A percentile compares a stretch with the other conserved stretches of the same genome.
Evolutionary conservation across 2,888 invertebrate genomes (phyloP).

Genomic region (Scrobipalpa costella): DNA sequence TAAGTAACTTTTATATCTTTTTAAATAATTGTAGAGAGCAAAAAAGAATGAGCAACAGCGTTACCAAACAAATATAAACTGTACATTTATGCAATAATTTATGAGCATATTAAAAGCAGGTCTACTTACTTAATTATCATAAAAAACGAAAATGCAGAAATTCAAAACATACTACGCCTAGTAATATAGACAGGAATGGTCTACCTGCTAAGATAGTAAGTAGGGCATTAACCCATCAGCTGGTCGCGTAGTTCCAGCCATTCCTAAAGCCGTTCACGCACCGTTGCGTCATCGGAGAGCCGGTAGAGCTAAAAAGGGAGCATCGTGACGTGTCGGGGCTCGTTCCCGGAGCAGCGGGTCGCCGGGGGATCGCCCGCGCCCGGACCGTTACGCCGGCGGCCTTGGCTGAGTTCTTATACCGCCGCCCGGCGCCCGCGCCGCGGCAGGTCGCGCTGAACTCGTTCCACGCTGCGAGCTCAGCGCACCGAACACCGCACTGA

Average conservation of each 20-base stretch:
- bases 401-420: conserved; percentile 79
- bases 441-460: conserved; percentile 75
- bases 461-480: conserved; percentile 58
- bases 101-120: background rate
- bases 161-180: background rate
- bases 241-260: background rate
- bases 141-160: background rate
- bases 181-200: background rate
- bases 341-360: conserved; percentile 18
- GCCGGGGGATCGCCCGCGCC: conserved; percentile 32
- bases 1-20: too few species aligned
- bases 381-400: conserved; percentile 76
- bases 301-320: conserved; percentile 2
- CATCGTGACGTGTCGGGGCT: conserved; percentile 10
- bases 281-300: conserved; percentile 16
- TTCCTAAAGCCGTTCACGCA: conserved; percentile 10
- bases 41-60: background rate
- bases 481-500: background rate
- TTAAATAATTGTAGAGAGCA: background rate
- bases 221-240: conserved; percentile 26
- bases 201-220: background rate
- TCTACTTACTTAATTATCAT: background rate
- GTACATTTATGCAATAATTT: background rate
- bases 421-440: conserved; percentile 53
- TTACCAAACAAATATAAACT: background rate